Percentiles rank a stretch among this genome's conserved stretches.
phyloP scores from a whole-genome alignment of 2,113 vertebrate genomes.

The Sula dactylatra region DNA sequence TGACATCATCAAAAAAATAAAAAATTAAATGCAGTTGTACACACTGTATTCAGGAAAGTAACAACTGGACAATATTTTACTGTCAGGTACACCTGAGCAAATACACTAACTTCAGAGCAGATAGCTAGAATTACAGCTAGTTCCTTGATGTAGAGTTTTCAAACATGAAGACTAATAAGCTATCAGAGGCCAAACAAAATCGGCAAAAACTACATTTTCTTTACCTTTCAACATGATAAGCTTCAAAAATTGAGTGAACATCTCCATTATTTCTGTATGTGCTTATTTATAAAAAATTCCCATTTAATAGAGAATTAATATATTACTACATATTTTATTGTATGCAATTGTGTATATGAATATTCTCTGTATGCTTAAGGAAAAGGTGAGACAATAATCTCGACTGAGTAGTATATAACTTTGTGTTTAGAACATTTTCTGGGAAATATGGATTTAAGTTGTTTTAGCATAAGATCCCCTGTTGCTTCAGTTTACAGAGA shows the following conservation, averaged over 20 bases:
- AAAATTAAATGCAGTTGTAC: not conserved
- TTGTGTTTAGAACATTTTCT: not conserved
- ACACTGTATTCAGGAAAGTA: not conserved
- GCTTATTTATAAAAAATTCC: not conserved
- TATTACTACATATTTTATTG: not conserved
- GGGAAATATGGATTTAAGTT: not conserved
- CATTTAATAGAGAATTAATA: not conserved
- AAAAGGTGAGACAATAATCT: not conserved
- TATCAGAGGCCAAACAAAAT: not conserved
- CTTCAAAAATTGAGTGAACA: not conserved
- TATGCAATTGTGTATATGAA: not conserved
- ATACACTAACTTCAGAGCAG: not conserved
- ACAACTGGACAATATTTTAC: not conserved
- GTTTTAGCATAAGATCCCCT: not conserved
- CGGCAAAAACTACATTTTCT: not conserved
- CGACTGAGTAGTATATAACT: not conserved
- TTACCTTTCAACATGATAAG: not conserved
- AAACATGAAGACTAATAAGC: not conserved
- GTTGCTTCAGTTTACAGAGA: not conserved
- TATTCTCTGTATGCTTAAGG: not conserved
- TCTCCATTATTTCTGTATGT: accelerated
- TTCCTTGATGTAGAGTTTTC: not conserved
- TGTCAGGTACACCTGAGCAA: not conserved
- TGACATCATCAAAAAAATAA: not conserved
- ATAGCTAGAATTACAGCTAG: not conserved